These are phyloP conservation scores for Zootermopsis nevadensis DNA, from an alignment of 2,888 invertebrate genomes.

Conservation along the genomic window DNA sequence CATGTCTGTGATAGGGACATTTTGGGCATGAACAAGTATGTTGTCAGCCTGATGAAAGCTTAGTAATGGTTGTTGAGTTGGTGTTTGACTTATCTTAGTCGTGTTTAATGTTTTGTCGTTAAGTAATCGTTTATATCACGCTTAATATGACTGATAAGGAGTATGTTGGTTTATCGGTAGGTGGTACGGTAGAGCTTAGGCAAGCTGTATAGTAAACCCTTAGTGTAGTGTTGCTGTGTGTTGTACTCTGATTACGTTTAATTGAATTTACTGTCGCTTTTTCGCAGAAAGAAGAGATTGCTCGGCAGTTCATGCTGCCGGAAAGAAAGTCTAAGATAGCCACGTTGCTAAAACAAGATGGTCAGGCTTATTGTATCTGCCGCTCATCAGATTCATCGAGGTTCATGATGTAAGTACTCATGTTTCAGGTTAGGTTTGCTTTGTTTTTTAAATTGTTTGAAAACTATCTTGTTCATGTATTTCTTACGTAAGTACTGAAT, in stretches of 20 bases:
- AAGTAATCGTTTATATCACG: not conserved
- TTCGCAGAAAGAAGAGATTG: conserved; percentile 86
- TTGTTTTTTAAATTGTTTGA: not conserved
- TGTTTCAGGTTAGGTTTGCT: not conserved
- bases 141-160: conserved; percentile 53
- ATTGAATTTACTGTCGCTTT: conserved; percentile 42
- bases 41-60: not conserved
- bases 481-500: too few relatives aligned
- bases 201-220: not conserved
- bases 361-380: conserved; percentile 95
- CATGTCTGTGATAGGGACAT: too few relatives aligned
- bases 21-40: not conserved
- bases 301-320: conserved; percentile 87
- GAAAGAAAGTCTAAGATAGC: conserved; percentile 93
- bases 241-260: not conserved
- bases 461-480: too few relatives aligned
- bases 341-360: conserved; percentile 86
- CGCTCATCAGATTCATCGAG: conserved; percentile 92
- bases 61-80: not conserved
- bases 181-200: conserved; percentile 10
- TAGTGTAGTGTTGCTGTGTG: not conserved
- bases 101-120: conserved; percentile 1
- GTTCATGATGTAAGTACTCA: conserved; percentile 94
- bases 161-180: conserved; percentile 53
- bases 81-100: conserved; percentile 3